Evolutionary conservation across 1,140 invertebrate species (phyloP), one percentile per base, ranked within the genome.

Genomic region (Brachionus sp.): DNA sequence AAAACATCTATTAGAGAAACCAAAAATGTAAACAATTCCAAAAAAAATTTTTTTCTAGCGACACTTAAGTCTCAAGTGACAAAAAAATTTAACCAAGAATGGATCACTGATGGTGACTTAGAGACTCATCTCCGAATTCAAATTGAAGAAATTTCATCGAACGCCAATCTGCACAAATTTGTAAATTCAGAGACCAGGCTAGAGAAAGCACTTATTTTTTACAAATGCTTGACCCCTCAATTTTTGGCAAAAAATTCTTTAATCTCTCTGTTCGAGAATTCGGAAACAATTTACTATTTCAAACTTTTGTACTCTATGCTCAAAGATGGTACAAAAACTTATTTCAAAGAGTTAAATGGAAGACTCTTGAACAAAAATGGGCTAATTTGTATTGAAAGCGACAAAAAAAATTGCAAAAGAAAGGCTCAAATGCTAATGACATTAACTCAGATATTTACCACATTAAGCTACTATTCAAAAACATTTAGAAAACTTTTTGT

Each of bases 361-460:
- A 66, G 29, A n/a, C 25, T 37, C 13, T 66, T 66, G 64, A 66
- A 70, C 35, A 25, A 70, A 2, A 6, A 70, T 16, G n/a, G 10
- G 3, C 33, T 9, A 13, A 23, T 12, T 2, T 39, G 4, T 23
- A 44, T 39, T 0, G 66, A 70, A 10, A 37, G 37, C n/a, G 37
- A 70, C 37, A 19, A 70, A 35, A 70, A 70, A 70, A 37, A 39
- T n/a, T 42, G 66, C 5, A 37, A 39, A 37, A 70, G 37, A 70
- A 70, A 70, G 16, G 66, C 66, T 39, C 29, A 70, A 39, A 19
- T 70, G 16, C 39, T 70, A 7, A 70, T 70, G 66, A 39, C 66
- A 5, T 37, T 70, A 16, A 70, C 66, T 37, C 66, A 70, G 37
- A n/a, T 39, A 16, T 70, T 70, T 12, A 12, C 66, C 37, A 39